Conservation (phyloP, 2,888 invertebrate species). For the Spilosoma lubricipeda region DNA sequence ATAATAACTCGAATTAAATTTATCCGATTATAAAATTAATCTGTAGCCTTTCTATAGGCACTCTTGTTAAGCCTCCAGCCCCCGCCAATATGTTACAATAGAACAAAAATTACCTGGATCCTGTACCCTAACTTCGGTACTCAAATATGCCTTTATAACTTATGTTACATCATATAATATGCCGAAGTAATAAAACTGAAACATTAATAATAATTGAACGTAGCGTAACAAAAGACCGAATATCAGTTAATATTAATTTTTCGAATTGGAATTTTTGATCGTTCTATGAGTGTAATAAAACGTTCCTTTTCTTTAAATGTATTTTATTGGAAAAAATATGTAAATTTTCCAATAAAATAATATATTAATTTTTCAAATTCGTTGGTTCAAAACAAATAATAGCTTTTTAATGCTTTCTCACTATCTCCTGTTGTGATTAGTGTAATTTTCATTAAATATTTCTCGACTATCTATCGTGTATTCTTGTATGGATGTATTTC, state of each 20-base stretch:
- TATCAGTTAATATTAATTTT: conserved; percentile 52
- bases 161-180: conserved; percentile 36
- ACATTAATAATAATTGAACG: conserved; percentile 48
- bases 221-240: conserved; percentile 43
- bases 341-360: too few species aligned
- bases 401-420: too few species aligned
- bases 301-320: neutral
- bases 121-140: conserved; percentile 16
- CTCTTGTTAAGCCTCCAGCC: neutral
- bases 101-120: conserved; percentile 1
- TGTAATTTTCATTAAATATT: too few species aligned
- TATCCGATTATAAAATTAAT: neutral
- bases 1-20: neutral
- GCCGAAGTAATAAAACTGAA: conserved; percentile 47
- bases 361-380: too few species aligned
- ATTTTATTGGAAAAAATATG: neutral
- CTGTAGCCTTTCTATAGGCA: neutral
- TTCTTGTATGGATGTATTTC: too few species aligned
- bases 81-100: neutral
- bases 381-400: too few species aligned
- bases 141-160: conserved; percentile 29
- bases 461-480: too few species aligned
- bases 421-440: too few species aligned
- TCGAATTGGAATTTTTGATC: conserved; percentile 42
- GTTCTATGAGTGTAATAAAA: conserved; percentile 1